Conservation (phyloP, 2,888 invertebrate species). For the Cheiracanthium punctorium region DNA sequence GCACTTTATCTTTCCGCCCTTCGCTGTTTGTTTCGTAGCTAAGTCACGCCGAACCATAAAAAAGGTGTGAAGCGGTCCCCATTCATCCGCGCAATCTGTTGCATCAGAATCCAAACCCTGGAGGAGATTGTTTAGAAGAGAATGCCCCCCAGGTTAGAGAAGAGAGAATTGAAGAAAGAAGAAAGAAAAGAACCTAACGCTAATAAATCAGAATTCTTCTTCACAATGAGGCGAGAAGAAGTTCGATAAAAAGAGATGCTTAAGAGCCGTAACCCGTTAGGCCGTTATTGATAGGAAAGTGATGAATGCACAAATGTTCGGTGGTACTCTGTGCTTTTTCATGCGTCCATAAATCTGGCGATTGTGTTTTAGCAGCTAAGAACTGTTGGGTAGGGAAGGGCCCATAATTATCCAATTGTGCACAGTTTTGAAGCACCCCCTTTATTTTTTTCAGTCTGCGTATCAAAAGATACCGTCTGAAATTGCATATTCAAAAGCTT, state of each 20-base stretch:
- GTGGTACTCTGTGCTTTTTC: not conserved
- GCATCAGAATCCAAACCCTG: constrained; percentile 23
- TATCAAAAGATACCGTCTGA: not conserved
- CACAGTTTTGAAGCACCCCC: not conserved
- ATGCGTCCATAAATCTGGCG: constrained; percentile 1
- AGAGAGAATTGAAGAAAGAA: no score
- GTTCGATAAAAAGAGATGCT: not conserved
- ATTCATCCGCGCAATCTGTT: constrained; percentile 57
- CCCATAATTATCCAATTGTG: constrained; percentile 10
- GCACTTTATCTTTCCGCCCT: constrained; percentile 62
- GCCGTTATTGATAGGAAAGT: not conserved
- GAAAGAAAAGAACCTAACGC: constrained; percentile 32
- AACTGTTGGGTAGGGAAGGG: constrained; percentile 6
- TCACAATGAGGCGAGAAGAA: not conserved
- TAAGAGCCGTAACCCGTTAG: constrained; percentile 15
- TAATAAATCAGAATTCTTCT: constrained; percentile 45
- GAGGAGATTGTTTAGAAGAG: constrained; percentile 5
- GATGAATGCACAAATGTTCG: not conserved
- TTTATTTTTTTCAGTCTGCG: not conserved
- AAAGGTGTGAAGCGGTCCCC: constrained; percentile 63
- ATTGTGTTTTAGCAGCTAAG: constrained; percentile 1
- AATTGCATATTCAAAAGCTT: not conserved
- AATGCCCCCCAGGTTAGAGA: not conserved
- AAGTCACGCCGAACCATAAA: constrained; percentile 55
- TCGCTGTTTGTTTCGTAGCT: constrained; percentile 58